Conservation (phyloP, 2,797 vertebrate species). For the Neoniphon sammara region DNA sequence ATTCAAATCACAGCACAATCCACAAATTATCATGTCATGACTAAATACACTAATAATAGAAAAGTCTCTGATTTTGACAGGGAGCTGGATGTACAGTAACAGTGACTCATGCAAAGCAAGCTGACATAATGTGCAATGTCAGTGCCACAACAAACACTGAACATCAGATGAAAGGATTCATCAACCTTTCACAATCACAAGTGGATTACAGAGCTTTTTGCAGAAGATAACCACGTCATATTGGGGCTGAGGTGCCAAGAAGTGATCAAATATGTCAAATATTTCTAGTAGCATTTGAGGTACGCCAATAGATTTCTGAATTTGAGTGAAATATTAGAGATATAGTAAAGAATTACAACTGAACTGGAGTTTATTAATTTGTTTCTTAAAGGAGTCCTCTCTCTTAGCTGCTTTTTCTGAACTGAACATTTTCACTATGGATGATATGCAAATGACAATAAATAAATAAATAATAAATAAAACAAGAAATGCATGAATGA, state of each 20-base stretch:
- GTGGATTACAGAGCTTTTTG: constrained; percentile 36
- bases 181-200: constrained; percentile 30
- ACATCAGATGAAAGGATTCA: constrained; percentile 52
- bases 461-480: too few species aligned
- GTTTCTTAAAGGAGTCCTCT: neutral
- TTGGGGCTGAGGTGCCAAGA: neutral
- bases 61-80: constrained; percentile 46
- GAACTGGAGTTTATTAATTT: too few species aligned
- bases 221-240: constrained; percentile 12
- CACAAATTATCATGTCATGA: neutral
- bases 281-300: neutral
- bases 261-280: constrained; percentile 20
- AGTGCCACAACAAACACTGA: constrained; percentile 42
- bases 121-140: constrained; percentile 31
- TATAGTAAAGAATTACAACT: neutral
- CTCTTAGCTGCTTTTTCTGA: neutral
- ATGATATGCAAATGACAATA: too few species aligned
- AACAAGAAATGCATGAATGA: too few species aligned
- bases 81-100: constrained; percentile 20
- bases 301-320: neutral
- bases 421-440: neutral
- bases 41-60: constrained; percentile 13
- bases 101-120: constrained; percentile 31
- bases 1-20: constrained; percentile 5
- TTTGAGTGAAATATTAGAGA: neutral